Base-by-base conservation (phyloP, 92 coral and sea anemone genomes). In the Heliopora coerulea region DNA sequence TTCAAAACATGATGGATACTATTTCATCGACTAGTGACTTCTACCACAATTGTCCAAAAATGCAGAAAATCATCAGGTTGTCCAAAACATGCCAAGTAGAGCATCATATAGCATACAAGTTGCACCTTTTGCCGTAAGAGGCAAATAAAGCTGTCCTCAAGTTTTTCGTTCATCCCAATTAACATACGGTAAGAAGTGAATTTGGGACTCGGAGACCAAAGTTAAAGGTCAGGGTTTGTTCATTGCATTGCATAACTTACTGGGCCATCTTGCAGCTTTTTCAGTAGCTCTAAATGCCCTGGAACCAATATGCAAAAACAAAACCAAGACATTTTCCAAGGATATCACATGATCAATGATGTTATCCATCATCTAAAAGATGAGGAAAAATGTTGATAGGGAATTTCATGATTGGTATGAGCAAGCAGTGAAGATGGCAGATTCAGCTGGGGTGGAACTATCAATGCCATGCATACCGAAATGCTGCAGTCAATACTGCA, bases 321-420 rank as follows among this genome's bases (percentile, higher is more conserved):
- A 60, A 81, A 82, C 76, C 86, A 82, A 65, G 82, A 75, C 61
- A 65, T 76, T 28, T 82, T 82, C 42, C 58, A 66, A 57, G 72
- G 81, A 13, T 67, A 39, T 60, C 49, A 78, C 27, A 76, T 75
- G 82, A 63, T 63, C 54, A 80, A 73, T 49, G 73, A 74, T 30
- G 50, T 59, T 24, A 73, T 77, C 63, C 57, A 59, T 41, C 64
- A 50, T 68, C 68, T 78, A 62, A 59, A 75, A 74, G 60, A 65
- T 62, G 74, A 78, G 80, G 76, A 62, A 42, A 62, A 63, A 74
- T 60, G 67, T 67, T 17, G 78, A 63, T 25, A 30, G 58, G n/a
- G 76, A 82, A 68, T 82, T 61, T 44, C 84, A 80, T 34, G 66
- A 66, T 48, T 82, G 86, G 86, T 83, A 68, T 62, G 75, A 83